Evolutionary conservation across 1,140 invertebrate genomes (phyloP), one percentile per base, ranked within the genome.

Genomic region (Pseudomyrmex concolor): DNA sequence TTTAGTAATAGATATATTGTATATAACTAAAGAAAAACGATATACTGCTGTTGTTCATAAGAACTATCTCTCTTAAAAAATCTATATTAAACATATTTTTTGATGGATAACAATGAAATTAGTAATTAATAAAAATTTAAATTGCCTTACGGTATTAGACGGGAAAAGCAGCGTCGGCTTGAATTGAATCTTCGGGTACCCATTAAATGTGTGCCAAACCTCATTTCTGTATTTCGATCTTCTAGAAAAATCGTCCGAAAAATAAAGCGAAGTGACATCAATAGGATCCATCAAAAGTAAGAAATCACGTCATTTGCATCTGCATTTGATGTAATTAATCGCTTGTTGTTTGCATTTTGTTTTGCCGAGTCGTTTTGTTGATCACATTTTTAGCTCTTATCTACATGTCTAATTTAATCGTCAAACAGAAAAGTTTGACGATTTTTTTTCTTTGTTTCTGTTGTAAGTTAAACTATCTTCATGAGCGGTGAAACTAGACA

Each of bases 281-380:
- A 78, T 78, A 10, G 64, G 76, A 78, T 54, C 34, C 64, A 88
- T 91, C 60, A 60, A 76, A 88, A 90, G 90, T 92, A 87, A 90
- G 81, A 84, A 64, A 60, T 76, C 43, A 59, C 19, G 22, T 15
- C 51, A 70, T 70, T 17, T 70, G 50, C 22, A 55, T 55, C 50
- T 43, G 48, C 48, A 54, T 9, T 55, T 4, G 13, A 13, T 63
- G 57, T 19, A 59, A 17, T 63, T 34, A 54, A 45, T 25, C 10
- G 64, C 54, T 70, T 78, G 15, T 59, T 78, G 19, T 9, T 78
- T 1, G 57, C 59, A 19, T 55, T 25, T 57, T n/a, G 9, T 70
- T 78, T 57, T 1, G 4, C n/a, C 25, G 50, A 17, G 13, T 50
- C 2, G 17, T 9, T 17, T 77, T 43, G 15, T 34, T 34, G 22